These are phyloP conservation scores for Lysandra bellargus DNA, from an alignment of 2,888 invertebrate genomes.

Conservation along the genomic window DNA sequence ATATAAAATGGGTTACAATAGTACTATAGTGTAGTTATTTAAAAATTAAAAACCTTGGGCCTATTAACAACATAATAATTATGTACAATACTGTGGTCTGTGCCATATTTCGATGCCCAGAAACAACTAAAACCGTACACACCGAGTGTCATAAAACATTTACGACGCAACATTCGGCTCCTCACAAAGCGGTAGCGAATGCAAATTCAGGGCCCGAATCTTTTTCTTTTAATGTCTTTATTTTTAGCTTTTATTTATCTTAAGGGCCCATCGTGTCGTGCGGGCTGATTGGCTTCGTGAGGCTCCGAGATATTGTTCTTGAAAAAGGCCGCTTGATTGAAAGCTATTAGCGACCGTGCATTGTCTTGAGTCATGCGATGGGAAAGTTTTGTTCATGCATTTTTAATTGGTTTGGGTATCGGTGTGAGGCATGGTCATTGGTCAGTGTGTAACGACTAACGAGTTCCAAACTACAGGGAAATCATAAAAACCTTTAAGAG, in stretches of 20 bases:
- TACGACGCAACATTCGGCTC: conserved; percentile 35
- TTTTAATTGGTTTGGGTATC: conserved; percentile 25
- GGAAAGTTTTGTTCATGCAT: conserved; percentile 38
- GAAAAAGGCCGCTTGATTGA: conserved; percentile 64
- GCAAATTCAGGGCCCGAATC: conserved; percentile 54
- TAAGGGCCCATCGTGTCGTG: conserved; percentile 42
- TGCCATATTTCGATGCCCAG: too few relatives aligned
- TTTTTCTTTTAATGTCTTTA: conserved; percentile 41
- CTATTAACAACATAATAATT: too few relatives aligned
- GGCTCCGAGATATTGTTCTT: conserved; percentile 65
- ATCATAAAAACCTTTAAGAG: too few relatives aligned
- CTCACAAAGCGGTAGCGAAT: conserved; percentile 55
- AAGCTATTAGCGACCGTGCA: conserved; percentile 55
- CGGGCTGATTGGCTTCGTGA: conserved; percentile 70
- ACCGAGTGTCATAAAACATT: conserved; percentile 12
- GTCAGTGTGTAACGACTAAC: neutral
- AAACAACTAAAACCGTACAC: neutral
- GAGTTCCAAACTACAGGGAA: too few relatives aligned
- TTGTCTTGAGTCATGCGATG: conserved; percentile 46
- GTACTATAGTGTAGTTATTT: too few relatives aligned
- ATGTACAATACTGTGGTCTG: too few relatives aligned
- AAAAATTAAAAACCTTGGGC: too few relatives aligned
- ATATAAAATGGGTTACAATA: too few relatives aligned
- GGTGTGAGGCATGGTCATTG: neutral
- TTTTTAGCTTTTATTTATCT: conserved; percentile 44